Conservation (phyloP, 1,140 invertebrate genomes). For the Atta colombica region DNA sequence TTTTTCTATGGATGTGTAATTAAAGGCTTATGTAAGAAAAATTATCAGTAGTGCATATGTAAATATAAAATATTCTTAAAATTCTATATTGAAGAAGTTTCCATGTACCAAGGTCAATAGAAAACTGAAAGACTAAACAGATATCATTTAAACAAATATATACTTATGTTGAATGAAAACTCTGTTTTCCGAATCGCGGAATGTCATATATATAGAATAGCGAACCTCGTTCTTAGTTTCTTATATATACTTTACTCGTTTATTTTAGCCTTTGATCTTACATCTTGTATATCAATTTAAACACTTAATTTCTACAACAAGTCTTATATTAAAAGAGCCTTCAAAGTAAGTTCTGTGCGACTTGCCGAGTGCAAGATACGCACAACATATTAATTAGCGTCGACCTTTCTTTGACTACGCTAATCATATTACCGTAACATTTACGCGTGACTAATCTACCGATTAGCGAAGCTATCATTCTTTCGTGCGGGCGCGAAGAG, state of each 20-base stretch:
- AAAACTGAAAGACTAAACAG: neutral
- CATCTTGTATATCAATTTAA: neutral
- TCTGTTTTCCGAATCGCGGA: neutral
- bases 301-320: conserved; percentile 3
- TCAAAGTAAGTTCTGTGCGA: neutral
- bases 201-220: neutral
- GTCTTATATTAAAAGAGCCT: neutral
- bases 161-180: neutral
- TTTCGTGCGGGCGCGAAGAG: conserved; percentile 14
- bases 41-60: neutral
- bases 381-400: conserved; percentile 41
- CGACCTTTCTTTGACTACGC: conserved; percentile 19
- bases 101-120: conserved; percentile 4
- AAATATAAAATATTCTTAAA: neutral
- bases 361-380: neutral
- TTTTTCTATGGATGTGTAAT: neutral
- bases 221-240: neutral
- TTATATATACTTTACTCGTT: neutral
- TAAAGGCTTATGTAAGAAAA: neutral
- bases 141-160: neutral
- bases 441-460: conserved; percentile 26
- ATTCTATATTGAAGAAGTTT: neutral
- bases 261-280: too few species aligned
- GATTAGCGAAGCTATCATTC: conserved; percentile 58
- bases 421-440: conserved; percentile 44